Evolutionary conservation across 2,113 vertebrate species (phyloP).

Genomic region (Oceanites oceanicus): DNA sequence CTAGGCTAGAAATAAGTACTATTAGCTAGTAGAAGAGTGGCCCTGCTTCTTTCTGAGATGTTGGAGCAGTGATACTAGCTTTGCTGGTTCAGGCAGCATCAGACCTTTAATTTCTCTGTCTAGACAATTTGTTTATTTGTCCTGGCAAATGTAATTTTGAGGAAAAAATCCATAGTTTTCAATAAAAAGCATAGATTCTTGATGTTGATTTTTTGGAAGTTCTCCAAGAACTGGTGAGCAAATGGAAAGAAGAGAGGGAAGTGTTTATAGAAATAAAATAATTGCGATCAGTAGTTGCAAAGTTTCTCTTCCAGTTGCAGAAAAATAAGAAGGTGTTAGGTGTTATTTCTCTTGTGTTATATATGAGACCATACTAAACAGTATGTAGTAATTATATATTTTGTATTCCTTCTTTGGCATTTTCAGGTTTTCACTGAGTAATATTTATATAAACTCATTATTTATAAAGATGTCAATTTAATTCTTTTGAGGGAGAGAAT

Average conservation of each 20-base stretch:
- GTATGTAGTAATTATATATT: background rate
- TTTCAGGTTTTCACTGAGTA: background rate
- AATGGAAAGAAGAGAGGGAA: background rate
- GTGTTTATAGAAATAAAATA: background rate
- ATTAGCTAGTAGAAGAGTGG: background rate
- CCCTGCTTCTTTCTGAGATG: background rate
- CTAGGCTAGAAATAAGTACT: background rate
- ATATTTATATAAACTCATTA: background rate
- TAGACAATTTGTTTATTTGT: background rate
- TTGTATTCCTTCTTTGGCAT: background rate
- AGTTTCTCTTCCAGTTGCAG: background rate
- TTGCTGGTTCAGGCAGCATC: background rate
- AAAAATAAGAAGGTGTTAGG: background rate
- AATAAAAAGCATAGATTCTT: background rate
- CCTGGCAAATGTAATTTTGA: background rate
- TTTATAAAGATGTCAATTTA: conserved; percentile 4
- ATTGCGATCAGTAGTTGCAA: background rate
- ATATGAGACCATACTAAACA: background rate
- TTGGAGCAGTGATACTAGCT: background rate
- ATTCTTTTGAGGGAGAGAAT: background rate
- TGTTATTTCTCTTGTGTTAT: background rate
- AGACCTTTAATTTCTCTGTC: background rate
- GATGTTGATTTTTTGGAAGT: background rate
- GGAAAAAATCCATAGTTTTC: background rate
- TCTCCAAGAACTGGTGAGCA: background rate